Conservation (phyloP, 2,888 invertebrate species). For the Amitus sp. region DNA sequence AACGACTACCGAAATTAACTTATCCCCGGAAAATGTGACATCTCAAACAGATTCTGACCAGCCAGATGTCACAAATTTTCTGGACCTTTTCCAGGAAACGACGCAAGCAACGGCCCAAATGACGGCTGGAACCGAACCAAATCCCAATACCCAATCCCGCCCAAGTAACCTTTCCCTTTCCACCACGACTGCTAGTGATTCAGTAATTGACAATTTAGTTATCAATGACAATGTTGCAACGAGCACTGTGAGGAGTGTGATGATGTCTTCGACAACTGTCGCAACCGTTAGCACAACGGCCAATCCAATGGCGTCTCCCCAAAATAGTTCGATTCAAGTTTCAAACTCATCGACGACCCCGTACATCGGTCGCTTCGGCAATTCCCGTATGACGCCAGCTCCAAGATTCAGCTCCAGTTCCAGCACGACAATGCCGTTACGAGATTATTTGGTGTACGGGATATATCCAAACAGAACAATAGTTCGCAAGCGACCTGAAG, state of each 20-base stretch:
- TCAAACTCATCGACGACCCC: constrained; percentile 40
- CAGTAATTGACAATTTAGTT: constrained; percentile 27
- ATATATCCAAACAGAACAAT: constrained; percentile 83
- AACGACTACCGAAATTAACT: constrained; percentile 27
- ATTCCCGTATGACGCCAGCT: constrained; percentile 52
- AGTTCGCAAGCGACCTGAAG: constrained; percentile 78
- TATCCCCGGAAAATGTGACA: constrained; percentile 33
- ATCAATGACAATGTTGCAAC: constrained; percentile 27
- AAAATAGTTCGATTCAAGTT: not conserved
- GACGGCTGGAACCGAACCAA: constrained; percentile 58
- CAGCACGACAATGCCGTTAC: constrained; percentile 66
- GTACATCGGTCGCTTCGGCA: constrained; percentile 55
- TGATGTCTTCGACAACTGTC: constrained; percentile 9
- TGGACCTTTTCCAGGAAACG: constrained; percentile 63
- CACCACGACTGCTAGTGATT: constrained; percentile 31
- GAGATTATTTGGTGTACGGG: constrained; percentile 80
- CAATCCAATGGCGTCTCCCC: not conserved
- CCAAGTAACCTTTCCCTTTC: constrained; percentile 29
- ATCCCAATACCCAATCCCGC: constrained; percentile 36
- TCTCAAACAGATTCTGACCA: constrained; percentile 45
- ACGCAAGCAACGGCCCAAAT: constrained; percentile 62
- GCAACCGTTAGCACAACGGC: not conserved
- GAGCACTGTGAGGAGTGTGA: no score
- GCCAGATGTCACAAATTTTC: constrained; percentile 52
- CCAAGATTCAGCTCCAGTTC: constrained; percentile 57